Evolutionary conservation across 2,113 vertebrate genomes (phyloP).

Genomic region (Cephalopterus ornatus): DNA sequence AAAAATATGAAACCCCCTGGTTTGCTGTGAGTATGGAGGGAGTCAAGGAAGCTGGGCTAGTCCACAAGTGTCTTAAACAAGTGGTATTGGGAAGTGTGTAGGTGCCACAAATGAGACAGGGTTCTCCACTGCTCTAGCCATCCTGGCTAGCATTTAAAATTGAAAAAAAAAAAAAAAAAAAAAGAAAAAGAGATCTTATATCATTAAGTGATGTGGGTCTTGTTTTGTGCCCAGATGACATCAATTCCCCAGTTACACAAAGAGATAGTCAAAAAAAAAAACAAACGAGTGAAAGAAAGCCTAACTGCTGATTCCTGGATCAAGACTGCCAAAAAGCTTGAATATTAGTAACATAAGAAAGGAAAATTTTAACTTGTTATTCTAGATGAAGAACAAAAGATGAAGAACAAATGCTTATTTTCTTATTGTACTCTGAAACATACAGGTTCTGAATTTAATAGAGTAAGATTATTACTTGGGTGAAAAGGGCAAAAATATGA

Average conservation of each 20-base stretch:
- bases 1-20: rapidly evolving
- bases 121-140: neutral
- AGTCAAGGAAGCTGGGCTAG: neutral
- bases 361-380: neutral
- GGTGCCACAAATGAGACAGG: rapidly evolving
- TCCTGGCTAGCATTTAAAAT: neutral
- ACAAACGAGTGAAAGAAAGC: neutral
- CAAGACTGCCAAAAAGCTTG: neutral
- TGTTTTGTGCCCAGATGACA: neutral
- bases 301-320: neutral
- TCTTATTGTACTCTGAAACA: neutral
- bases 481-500: neutral
- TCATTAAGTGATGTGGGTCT: neutral
- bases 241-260: neutral
- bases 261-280: neutral
- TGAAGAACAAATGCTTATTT: neutral
- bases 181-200: rapidly evolving
- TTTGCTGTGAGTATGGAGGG: neutral
- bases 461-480: neutral
- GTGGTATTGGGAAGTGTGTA: neutral
- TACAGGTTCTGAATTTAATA: neutral
- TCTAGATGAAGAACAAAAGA: neutral
- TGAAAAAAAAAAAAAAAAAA: too few relatives aligned
- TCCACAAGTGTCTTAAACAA: neutral
- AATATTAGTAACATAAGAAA: neutral